These are phyloP conservation scores for Dipodomys stephensi DNA, from an alignment of 2,113 vertebrate species.

Conservation along the genomic window DNA sequence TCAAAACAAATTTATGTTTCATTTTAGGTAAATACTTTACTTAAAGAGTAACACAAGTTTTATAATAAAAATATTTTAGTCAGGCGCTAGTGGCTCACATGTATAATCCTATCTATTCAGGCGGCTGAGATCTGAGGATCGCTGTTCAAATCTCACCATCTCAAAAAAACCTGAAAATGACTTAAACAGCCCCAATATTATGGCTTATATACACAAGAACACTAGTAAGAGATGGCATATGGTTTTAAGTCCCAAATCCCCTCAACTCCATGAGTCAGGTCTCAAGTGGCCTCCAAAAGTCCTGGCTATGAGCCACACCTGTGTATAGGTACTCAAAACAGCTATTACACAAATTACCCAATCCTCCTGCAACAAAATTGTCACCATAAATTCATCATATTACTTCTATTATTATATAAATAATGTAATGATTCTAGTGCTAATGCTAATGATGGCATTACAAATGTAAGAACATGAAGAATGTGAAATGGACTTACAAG, in stretches of 20 bases:
- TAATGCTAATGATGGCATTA: neutral
- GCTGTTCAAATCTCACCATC: no score
- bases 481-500: conserved; percentile 22
- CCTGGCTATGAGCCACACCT: conserved; percentile 8
- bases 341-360: conserved; percentile 36
- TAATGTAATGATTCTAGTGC: no score
- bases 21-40: no score
- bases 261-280: neutral
- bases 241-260: neutral
- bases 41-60: no score
- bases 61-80: no score
- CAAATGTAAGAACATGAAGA: conserved; percentile 31
- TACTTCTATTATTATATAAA: neutral
- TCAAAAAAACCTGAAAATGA: conserved; percentile 7
- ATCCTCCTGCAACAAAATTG: neutral
- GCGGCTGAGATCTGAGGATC: no score
- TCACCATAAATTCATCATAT: conserved; percentile 22
- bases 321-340: conserved; percentile 26
- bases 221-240: neutral
- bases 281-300: neutral
- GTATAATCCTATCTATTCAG: no score
- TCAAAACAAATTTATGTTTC: no score
- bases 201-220: neutral
- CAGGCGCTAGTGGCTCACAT: no score
- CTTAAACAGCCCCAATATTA: conserved; percentile 4